These are phyloP conservation scores for Antechinus stuartii DNA, from an alignment of 2,113 vertebrate species.

Conservation along the genomic window DNA sequence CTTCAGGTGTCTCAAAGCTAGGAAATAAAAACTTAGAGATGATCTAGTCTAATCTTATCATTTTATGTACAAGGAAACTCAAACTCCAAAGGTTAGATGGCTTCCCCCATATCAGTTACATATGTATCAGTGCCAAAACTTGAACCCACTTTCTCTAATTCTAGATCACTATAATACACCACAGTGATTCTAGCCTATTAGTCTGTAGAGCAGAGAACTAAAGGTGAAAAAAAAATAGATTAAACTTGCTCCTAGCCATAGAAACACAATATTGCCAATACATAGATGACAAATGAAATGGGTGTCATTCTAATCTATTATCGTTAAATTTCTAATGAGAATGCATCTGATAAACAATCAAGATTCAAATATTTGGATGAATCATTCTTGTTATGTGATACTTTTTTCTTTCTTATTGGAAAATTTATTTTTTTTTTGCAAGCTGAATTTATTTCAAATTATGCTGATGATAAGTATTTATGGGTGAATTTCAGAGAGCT, in stretches of 20 bases:
- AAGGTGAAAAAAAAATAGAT: constrained; percentile 31
- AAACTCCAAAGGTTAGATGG: not conserved
- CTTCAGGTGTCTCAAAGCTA: too few relatives aligned
- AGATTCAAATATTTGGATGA: constrained; percentile 62
- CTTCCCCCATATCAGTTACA: not conserved
- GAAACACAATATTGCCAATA: constrained; percentile 58
- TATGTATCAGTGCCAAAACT: not conserved
- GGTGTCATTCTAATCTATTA: constrained; percentile 61
- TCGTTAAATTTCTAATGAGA: constrained; percentile 67
- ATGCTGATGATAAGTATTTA: constrained; percentile 70
- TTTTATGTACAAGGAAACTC: not conserved
- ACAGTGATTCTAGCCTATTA: not conserved
- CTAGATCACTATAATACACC: not conserved
- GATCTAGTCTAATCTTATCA: not conserved
- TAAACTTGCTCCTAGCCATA: constrained; percentile 32
- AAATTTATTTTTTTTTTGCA: constrained; percentile 63
- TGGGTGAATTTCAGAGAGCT: constrained; percentile 59
- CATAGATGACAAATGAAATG: constrained; percentile 66
- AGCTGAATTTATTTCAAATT: constrained; percentile 65
- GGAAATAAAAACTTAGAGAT: not conserved
- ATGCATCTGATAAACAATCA: constrained; percentile 63
- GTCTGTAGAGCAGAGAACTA: constrained; percentile 19
- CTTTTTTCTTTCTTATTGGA: constrained; percentile 49
- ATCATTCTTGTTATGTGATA: constrained; percentile 60
- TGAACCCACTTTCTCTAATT: not conserved